Base-by-base conservation (phyloP, 1,140 invertebrate species). In the Brachionus calyciflorus region DNA sequence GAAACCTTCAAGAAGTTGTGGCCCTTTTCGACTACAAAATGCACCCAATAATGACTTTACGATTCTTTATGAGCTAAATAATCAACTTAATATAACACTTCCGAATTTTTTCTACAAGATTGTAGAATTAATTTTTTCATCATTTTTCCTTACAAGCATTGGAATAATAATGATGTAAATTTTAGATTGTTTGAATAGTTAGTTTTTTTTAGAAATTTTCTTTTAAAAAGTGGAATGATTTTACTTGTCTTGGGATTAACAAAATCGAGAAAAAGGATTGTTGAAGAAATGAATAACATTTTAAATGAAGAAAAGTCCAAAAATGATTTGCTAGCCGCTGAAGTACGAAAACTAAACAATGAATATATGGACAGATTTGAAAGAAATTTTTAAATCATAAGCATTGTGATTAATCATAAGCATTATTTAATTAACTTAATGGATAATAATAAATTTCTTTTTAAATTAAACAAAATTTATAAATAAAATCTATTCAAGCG, bases 1-100 rank as follows among this genome's bases (percentile, higher is more conserved):
- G 30, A 65, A 26, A 44, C 60, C 60, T 44, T 65, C 60, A 3
- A 37, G 60, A 44, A 65, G 60, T 24, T 65, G 60, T 44, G 60
- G 60, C 10, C 60, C 60, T 9, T 65, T 65, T 65, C 33, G 60
- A 21, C 21, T 65, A 24, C 60, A 65, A 44, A 24, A 26, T 26
- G 24, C 60, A 0, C 60, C 60, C 3, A 26, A 12, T 19, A 44
- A 65, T 44, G 37, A 65, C 24, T 65, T 65, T 44, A 65, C 33
- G 12, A 37, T 65, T 21, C n/a, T 65, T 4, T 24, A 44, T 26
- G 60, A 65, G 44, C 9, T 65, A 6, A 44, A 44, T 12, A 65
- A 65, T 44, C 60, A 65, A 28, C 12, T 65, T 9, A 44, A 26
- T 4, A 65, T 65, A 24, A 44, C 60, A 3, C 12, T 65, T 17